A percentile compares a stretch with the other conserved stretches of the same genome.
phyloP scores from a whole-genome alignment of 2,113 vertebrate species.

The Callorhinus ursinus region DNA sequence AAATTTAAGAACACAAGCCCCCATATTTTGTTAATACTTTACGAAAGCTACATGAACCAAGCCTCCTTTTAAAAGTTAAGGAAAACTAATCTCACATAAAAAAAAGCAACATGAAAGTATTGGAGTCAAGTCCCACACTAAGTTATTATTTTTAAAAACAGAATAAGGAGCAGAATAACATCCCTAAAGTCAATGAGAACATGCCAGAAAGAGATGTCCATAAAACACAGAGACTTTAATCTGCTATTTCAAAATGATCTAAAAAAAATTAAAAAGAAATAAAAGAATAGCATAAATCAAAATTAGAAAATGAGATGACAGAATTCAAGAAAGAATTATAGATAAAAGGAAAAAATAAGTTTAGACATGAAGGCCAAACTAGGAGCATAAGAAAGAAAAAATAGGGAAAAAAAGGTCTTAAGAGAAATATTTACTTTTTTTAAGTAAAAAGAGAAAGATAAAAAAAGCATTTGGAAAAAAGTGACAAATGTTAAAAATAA shows the following conservation, averaged over 20 bases:
- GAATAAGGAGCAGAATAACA: not conserved
- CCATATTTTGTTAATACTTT: not conserved
- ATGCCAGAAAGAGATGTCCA: not conserved
- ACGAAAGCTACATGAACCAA: not conserved
- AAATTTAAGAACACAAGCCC: not conserved
- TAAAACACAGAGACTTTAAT: not conserved
- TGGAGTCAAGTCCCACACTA: not conserved
- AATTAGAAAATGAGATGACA: not conserved
- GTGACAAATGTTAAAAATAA: not conserved
- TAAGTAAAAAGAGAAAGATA: not conserved
- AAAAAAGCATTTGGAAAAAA: not conserved
- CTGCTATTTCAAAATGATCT: not conserved
- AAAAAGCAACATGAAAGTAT: not conserved
- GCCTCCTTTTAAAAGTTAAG: not conserved
- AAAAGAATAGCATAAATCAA: not conserved
- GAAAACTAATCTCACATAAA: slow-evolving; percentile 18
- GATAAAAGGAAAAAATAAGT: not conserved
- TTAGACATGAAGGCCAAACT: not conserved
- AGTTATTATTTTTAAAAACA: not conserved
- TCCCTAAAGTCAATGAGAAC: not conserved
- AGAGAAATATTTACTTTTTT: not conserved
- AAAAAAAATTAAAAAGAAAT: not conserved
- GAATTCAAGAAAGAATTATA: not conserved
- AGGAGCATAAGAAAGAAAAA: not conserved
- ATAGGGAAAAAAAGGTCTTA: not conserved